Base-by-base conservation (phyloP, 2,888 invertebrate genomes). In the Acleris emargana region DNA sequence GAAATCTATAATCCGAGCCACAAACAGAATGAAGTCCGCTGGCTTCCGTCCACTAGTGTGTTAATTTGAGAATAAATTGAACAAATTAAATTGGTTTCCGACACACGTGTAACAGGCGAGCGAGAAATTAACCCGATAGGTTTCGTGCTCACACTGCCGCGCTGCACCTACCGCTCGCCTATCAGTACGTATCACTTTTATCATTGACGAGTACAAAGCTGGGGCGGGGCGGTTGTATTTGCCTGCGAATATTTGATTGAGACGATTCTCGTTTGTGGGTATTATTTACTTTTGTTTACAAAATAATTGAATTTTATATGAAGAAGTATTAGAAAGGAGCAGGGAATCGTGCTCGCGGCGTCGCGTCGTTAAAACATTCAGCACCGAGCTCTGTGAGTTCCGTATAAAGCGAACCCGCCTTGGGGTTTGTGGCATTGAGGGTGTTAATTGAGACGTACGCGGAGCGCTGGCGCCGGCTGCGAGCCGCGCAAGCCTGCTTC, bases 201-300 rank as follows among this genome's bases (percentile, higher is more conserved):
- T 16, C 18, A 51, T 32, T 32, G 38, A 38, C 38, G 13, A 18
- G 17, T 13, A 32, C 18, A 38, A 38, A 53, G 18, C 18, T 38
- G 18, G 13, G 32, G 25, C 18, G 13, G 38, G 32, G 53, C 38
- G 53, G 6, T 18, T 18, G 32, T 53, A 20, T 53, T 53, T 53
- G 38, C 18, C 5, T 38, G 18, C 53, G n/a, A 38, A 53, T 18
- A 38, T 53, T 53, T 38, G 38, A 53, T 38, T 32, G 32, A 9
- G 18, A 32, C 53, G 4, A 11, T 43, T 25, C 45, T 17, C 78
- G 73, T 72, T 73, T 73, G 64, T 68, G 70, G 62, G 71, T 20
- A 55, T 67, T 67, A 54, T 61, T 51, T 74, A 76, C 75, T 38
- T 79, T 75, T 74, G 75, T 62, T 32, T 32, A 38, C 50, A 42